phyloP scores from a whole-genome alignment of 2,888 invertebrate genomes.

The Erynnis tages region DNA sequence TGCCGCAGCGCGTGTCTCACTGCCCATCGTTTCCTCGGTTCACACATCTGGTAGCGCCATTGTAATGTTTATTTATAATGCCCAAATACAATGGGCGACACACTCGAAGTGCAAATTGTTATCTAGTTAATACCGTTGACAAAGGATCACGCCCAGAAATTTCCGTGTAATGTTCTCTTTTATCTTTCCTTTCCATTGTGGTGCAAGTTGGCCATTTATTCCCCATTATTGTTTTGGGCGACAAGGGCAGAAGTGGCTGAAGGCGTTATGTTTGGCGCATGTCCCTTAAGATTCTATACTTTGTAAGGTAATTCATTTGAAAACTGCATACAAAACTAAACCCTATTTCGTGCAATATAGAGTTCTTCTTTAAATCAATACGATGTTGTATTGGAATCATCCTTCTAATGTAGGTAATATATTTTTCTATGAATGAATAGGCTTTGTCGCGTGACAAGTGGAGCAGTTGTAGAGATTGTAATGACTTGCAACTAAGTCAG shows the following conservation, averaged over 20 bases:
- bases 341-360: conserved; percentile 20
- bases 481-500: conserved; percentile 19
- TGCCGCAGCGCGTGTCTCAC: conserved; percentile 43
- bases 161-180: conserved; percentile 76
- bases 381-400: neutral
- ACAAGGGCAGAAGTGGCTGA: conserved; percentile 49
- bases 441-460: conserved; percentile 71
- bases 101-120: conserved; percentile 75
- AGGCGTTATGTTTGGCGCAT: conserved; percentile 76
- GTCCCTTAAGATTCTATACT: conserved; percentile 43
- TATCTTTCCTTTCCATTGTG: conserved; percentile 71
- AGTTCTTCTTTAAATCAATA: neutral
- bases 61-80: conserved; percentile 73
- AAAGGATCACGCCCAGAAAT: conserved; percentile 72
- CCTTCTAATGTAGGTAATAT: too few relatives aligned
- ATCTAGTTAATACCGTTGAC: conserved; percentile 65
- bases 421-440: conserved; percentile 56
- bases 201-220: conserved; percentile 72
- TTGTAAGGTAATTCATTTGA: conserved; percentile 29
- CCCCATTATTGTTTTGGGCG: conserved; percentile 65
- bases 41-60: conserved; percentile 68
- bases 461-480: conserved; percentile 46
- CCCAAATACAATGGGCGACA: conserved; percentile 58
- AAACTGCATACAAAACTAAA: conserved; percentile 10
- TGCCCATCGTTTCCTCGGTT: too few relatives aligned